These are phyloP conservation scores for Diploscapter pachys DNA, from an alignment of 1,140 invertebrate genomes.

Conservation along the genomic window DNA sequence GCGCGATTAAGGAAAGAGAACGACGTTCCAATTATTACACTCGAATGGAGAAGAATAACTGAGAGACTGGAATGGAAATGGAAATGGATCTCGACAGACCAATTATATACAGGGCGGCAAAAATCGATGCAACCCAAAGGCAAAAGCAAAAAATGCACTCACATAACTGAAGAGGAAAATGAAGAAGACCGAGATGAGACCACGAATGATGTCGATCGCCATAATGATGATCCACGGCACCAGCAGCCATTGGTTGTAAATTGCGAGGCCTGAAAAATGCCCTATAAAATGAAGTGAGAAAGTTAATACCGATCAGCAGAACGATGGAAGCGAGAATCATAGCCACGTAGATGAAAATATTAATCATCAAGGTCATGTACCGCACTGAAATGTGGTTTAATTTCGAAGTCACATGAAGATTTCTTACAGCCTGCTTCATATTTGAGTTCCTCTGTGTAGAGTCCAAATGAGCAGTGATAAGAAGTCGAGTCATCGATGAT, in stretches of 20 bases:
- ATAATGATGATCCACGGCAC: slow-evolving; percentile 56
- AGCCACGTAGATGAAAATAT: slow-evolving; percentile 47
- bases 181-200: slow-evolving; percentile 52
- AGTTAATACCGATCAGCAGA: slow-evolving; percentile 40
- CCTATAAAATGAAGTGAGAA: not conserved
- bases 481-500: slow-evolving; percentile 55
- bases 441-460: slow-evolving; percentile 58
- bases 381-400: slow-evolving; percentile 40
- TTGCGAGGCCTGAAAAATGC: slow-evolving; percentile 22
- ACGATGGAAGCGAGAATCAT: slow-evolving; percentile 51
- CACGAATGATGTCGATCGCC: slow-evolving; percentile 53
- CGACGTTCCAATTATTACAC: no score
- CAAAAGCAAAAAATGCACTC: slow-evolving; percentile 26
- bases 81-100: not conserved
- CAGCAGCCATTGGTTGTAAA: slow-evolving; percentile 53
- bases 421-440: slow-evolving; percentile 42
- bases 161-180: slow-evolving; percentile 55
- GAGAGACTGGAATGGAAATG: not conserved
- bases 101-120: no score
- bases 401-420: no score
- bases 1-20: no score
- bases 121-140: not conserved
- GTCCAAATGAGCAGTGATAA: slow-evolving; percentile 57
- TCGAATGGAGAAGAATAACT: no score
- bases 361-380: slow-evolving; percentile 38